These are phyloP conservation scores for Magallana angulata DNA, from an alignment of 1,140 invertebrate species.

Conservation along the genomic window DNA sequence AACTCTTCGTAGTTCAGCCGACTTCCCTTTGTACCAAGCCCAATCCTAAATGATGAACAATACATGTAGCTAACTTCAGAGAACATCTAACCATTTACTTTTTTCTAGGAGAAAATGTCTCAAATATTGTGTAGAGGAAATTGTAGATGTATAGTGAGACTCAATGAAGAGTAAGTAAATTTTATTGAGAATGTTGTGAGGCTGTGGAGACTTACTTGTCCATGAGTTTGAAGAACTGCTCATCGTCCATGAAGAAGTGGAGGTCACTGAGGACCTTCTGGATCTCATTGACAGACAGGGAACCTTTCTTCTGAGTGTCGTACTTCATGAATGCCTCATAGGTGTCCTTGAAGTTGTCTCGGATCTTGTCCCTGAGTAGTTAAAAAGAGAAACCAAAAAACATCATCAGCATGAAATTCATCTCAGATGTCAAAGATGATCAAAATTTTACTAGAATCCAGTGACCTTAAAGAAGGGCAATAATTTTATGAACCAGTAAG, in stretches of 20 bases:
- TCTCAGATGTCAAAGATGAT: too few species aligned
- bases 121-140: too few species aligned
- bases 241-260: conserved; percentile 75
- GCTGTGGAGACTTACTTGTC: conserved; percentile 68
- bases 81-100: too few species aligned
- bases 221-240: conserved; percentile 74
- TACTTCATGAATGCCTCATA: conserved; percentile 76
- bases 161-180: too few species aligned
- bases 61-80: too few species aligned
- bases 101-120: too few species aligned
- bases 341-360: conserved; percentile 73
- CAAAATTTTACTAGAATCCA: too few species aligned
- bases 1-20: conserved; percentile 75
- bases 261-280: conserved; percentile 75
- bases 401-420: too few species aligned
- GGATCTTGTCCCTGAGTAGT: conserved; percentile 72
- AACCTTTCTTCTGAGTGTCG: conserved; percentile 72
- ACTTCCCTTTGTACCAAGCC: conserved; percentile 68
- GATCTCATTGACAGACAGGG: conserved; percentile 71
- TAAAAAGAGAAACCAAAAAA: neutral
- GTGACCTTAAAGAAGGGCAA: too few species aligned
- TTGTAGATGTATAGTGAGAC: too few species aligned
- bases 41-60: conserved; percentile 66
- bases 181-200: too few species aligned
- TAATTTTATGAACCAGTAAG: too few species aligned